Conservation (phyloP, 2,113 vertebrate species). For the Mustelus asterias region DNA sequence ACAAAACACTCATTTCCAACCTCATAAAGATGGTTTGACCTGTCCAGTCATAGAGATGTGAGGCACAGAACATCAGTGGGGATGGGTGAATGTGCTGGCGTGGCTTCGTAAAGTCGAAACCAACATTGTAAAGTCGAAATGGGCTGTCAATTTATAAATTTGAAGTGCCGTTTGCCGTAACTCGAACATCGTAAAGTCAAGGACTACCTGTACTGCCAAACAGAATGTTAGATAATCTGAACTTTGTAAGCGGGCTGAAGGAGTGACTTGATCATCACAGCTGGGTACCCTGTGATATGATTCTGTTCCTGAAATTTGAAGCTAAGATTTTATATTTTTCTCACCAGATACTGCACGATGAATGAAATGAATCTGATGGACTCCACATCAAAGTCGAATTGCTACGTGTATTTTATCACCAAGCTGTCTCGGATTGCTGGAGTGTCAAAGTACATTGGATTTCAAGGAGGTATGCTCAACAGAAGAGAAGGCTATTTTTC, state of each 20-base stretch:
- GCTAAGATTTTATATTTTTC: neutral
- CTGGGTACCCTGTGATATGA: neutral
- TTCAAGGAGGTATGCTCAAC: conserved; percentile 57
- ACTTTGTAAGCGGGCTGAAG: neutral
- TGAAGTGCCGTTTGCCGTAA: no score
- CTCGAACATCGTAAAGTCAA: no score
- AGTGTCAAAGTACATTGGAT: conserved; percentile 56
- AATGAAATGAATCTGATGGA: conserved; percentile 51
- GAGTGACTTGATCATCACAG: neutral
- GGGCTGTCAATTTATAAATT: no score
- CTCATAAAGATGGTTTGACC: no score
- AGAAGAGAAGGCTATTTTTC: neutral
- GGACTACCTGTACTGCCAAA: no score
- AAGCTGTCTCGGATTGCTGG: conserved; percentile 56
- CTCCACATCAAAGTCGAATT: conserved; percentile 40
- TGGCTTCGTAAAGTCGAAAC: no score
- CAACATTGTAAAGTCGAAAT: no score
- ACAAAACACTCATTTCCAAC: no score
- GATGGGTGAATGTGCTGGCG: no score
- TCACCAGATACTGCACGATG: conserved; percentile 59
- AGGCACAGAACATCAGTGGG: no score
- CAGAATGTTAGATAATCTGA: neutral
- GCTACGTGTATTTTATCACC: conserved; percentile 56
- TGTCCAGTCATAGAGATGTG: no score
- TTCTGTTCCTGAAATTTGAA: no score